Percentiles rank a stretch among this genome's conserved stretches.
Conservation (phyloP, 2,888 invertebrate species). For the Oligia fasciuncula region DNA sequence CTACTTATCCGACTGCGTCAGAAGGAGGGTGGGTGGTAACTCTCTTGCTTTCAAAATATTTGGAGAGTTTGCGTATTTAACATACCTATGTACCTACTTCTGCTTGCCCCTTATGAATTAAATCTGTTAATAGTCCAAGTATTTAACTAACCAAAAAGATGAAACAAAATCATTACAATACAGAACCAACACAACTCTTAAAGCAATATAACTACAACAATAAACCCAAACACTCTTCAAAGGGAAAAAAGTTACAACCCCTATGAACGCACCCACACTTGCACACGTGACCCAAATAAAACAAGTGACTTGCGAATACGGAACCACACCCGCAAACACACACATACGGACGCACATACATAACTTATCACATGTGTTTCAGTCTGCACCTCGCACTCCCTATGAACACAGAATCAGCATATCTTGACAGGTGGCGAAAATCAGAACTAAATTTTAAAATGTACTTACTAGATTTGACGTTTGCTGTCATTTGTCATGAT, state of each 20-base stretch:
- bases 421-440: constrained; percentile 16
- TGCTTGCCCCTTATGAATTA: too few species aligned
- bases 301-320: constrained; percentile 47
- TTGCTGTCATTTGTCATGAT: constrained; percentile 3
- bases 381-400: constrained; percentile 37
- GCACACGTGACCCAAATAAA: constrained; percentile 58
- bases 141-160: neutral
- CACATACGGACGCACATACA: constrained; percentile 26
- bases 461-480: constrained; percentile 7
- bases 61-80: neutral
- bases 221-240: constrained; percentile 43
- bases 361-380: constrained; percentile 34
- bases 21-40: too few species aligned
- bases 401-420: constrained; percentile 8
- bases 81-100: neutral
- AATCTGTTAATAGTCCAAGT: neutral
- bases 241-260: constrained; percentile 49
- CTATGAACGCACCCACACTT: constrained; percentile 37
- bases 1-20: neutral
- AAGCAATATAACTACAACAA: constrained; percentile 31
- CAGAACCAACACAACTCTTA: constrained; percentile 21
- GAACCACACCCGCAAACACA: constrained; percentile 32
- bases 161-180: constrained; percentile 25
- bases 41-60: neutral
- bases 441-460: neutral